These are phyloP conservation scores for Temnothorax longispinosus DNA, from an alignment of 1,140 invertebrate genomes.

Conservation along the genomic window DNA sequence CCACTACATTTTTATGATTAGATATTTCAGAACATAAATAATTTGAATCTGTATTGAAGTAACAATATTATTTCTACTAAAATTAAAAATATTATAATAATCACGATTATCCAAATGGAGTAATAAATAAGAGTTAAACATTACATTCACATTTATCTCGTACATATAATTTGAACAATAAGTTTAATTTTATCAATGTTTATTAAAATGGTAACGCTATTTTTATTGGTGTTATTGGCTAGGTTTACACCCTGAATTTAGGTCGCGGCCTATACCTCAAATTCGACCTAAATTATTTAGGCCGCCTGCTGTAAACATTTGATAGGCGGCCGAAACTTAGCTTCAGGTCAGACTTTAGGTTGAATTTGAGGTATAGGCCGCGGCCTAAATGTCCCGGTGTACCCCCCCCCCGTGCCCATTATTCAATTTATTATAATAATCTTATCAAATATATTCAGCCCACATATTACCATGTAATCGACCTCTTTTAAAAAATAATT, in stretches of 20 bases:
- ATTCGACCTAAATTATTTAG: too few species aligned
- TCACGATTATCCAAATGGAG: not conserved
- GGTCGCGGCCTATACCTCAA: too few species aligned
- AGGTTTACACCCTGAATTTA: too few species aligned
- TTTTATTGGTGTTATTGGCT: not conserved
- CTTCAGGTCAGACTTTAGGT: too few species aligned
- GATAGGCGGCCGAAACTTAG: too few species aligned
- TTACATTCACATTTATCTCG: not conserved
- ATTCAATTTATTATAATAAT: not conserved
- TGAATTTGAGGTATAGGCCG: too few species aligned
- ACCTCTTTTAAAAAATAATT: constrained; percentile 16
- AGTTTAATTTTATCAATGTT: not conserved
- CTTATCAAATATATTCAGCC: not conserved
- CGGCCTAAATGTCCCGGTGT: too few species aligned
- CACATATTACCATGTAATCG: not conserved
- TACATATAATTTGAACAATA: not conserved
- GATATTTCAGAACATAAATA: not conserved
- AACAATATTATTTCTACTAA: not conserved
- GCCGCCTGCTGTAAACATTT: too few species aligned
- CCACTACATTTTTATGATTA: not conserved
- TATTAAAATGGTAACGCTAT: not conserved
- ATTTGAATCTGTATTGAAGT: not conserved
- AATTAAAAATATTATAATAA: not conserved
- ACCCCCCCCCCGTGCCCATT: too few species aligned
- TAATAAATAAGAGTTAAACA: not conserved